Conservation (phyloP, 2,797 vertebrate species). For the Neosilurus mollespiculum region DNA sequence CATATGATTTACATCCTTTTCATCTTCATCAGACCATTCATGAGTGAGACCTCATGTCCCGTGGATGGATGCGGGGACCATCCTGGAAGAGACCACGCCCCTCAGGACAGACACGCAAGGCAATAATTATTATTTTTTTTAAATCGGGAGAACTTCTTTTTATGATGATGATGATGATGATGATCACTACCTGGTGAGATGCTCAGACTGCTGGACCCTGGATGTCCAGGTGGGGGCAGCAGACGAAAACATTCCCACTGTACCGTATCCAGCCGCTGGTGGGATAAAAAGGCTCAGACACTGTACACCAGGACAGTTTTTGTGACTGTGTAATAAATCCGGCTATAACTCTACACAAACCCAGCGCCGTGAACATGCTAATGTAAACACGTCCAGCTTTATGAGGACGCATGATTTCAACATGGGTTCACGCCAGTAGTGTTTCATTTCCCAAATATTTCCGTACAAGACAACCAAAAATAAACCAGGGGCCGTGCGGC, state of each 20-base stretch:
- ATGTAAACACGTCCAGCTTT: conserved; percentile 33
- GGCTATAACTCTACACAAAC: conserved; percentile 12
- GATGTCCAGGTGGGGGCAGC: conserved; percentile 56
- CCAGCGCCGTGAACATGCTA: not conserved
- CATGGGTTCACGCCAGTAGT: conserved; percentile 2
- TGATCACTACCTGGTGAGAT: not conserved
- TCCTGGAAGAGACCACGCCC: not conserved
- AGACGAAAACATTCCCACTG: conserved; percentile 43
- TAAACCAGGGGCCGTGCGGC: not conserved
- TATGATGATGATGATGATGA: not conserved
- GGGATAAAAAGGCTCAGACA: not conserved
- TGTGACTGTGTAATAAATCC: conserved; percentile 8
- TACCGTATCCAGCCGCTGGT: not conserved
- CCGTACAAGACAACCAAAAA: not conserved
- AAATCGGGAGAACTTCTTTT: no score
- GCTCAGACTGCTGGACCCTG: not conserved
- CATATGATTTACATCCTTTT: not conserved
- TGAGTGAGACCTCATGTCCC: not conserved
- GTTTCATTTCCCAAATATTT: conserved; percentile 17
- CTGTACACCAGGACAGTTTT: not conserved
- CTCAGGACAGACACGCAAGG: not conserved
- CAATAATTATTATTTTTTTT: not conserved
- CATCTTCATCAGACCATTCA: not conserved
- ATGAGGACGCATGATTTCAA: conserved; percentile 8
- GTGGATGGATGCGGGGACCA: not conserved